A percentile compares a stretch with the other conserved stretches of the same genome.
These are phyloP conservation scores for Anoplopoma fimbria DNA, from an alignment of 2,113 vertebrate species.

Conservation along the genomic window DNA sequence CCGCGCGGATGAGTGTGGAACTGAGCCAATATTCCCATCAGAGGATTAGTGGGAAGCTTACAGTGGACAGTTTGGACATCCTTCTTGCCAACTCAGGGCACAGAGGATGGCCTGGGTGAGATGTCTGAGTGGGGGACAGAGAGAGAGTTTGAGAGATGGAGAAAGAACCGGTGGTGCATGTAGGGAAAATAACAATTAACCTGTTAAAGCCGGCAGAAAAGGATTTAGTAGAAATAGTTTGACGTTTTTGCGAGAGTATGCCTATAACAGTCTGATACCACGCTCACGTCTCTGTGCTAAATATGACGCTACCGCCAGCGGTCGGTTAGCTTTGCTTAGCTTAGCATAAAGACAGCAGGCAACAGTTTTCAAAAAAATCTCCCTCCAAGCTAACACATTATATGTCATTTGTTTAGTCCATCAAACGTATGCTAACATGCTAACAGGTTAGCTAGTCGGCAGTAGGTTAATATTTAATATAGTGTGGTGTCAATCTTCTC, in stretches of 20 bases:
- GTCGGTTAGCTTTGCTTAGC: not conserved
- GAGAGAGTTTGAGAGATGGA: slow-evolving; percentile 30
- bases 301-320: not conserved
- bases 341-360: not conserved
- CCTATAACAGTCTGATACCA: not conserved
- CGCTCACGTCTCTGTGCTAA: not conserved
- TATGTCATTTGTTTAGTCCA: not conserved
- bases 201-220: not conserved
- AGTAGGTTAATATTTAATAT: not conserved
- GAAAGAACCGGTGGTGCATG: not conserved
- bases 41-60: slow-evolving; percentile 56
- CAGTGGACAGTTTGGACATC: slow-evolving; percentile 49
- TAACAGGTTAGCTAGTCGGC: not conserved
- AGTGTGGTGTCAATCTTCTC: not conserved
- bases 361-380: not conserved
- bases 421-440: not conserved
- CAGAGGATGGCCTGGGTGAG: slow-evolving; percentile 9
- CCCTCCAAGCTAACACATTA: not conserved
- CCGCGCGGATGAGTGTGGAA: slow-evolving; percentile 45
- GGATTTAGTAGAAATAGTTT: not conserved
- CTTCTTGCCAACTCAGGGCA: slow-evolving; percentile 22
- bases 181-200: not conserved
- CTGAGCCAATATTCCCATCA: slow-evolving; percentile 66
- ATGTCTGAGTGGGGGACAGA: not conserved
- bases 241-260: not conserved